These are phyloP conservation scores for Lasioglossum calceatum DNA, from an alignment of 2,888 invertebrate genomes.

Conservation along the genomic window DNA sequence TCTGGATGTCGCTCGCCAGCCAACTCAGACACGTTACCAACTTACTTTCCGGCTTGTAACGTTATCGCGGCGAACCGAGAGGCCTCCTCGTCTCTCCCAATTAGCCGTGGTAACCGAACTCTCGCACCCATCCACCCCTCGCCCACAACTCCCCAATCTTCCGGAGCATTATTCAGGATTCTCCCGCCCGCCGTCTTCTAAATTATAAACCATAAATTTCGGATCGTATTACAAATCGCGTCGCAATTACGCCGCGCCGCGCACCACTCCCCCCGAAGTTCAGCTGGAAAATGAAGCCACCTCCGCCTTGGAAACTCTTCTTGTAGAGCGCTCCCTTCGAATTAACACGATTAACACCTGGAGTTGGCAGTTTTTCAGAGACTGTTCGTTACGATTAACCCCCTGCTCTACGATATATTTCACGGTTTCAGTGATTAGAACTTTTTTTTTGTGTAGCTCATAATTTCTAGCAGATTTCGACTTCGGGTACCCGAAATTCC, in stretches of 20 bases:
- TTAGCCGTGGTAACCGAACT: conserved; percentile 55
- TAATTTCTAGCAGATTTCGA: too few relatives aligned
- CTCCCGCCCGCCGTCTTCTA: conserved; percentile 4
- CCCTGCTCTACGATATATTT: too few relatives aligned
- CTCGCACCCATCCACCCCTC: conserved; percentile 20
- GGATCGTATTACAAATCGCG: conserved; percentile 39
- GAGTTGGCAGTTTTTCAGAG: not conserved
- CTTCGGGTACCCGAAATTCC: too few relatives aligned
- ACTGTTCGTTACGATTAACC: too few relatives aligned
- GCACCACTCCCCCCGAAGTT: not conserved
- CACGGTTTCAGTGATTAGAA: too few relatives aligned
- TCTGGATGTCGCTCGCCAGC: conserved; percentile 23
- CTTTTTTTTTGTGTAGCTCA: too few relatives aligned
- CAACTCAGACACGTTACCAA: conserved; percentile 48
- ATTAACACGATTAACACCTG: not conserved
- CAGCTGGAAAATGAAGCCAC: not conserved
- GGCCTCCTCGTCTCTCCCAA: conserved; percentile 36
- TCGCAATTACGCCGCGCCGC: conserved; percentile 20
- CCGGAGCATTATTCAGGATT: conserved; percentile 50
- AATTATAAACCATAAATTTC: conserved; percentile 52
- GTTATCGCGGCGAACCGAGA: conserved; percentile 59
- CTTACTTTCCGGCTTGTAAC: conserved; percentile 69
- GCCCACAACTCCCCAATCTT: conserved; percentile 15
- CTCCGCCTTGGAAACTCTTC: not conserved
- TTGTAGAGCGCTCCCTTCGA: not conserved